Base-by-base conservation (phyloP, 2,888 invertebrate species). In the Chironomus riparius region DNA sequence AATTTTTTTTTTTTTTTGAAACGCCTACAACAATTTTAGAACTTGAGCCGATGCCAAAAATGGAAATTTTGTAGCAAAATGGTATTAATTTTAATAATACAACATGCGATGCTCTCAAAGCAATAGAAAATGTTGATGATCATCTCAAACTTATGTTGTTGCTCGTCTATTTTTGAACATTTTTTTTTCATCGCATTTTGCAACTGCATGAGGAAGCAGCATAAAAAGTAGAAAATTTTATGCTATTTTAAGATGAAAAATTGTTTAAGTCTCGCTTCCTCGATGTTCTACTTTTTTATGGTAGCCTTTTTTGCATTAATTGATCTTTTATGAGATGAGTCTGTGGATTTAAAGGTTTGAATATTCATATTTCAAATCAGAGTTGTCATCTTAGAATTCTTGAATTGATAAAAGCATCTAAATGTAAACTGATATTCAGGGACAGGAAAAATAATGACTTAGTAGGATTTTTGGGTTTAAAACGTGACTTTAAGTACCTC, bases 1-100 rank as follows among this genome's bases (percentile, higher is more conserved):
- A 56, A 56, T 56, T 56, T 38, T 47, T 7, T 56, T 38, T 47
- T 7, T 4, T 28, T 38, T 38, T 4, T 15, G 69, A 28, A 72
- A 72, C 74, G 68, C 74, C 74, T 74, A 74, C 74, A 65, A 47
- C 74, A 48, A 68, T 74, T 72, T 74, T 68, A 74, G 74, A 74
- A 74, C 48, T 68, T 74, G 68, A 74, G 74, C 68, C 47, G 68
- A 7, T 74, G 68, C 74, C 74, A 74, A 62, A 74, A 68, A 74
- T 68, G 74, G 74, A 74, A 65, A 74, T 74, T 74, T 74, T 68
- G 47, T 68, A 68, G 74, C 65, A 74, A 74, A 74, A 74, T 74
- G 74, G 74, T 74, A 74, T 68, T 74, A 74, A 74, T 47, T 62
- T 74, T 74, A 74, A 74, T 74, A 71, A 56, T 50, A 56, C 56